These are phyloP conservation scores for Pampusana beccarii DNA, from an alignment of 2,113 vertebrate species.

Conservation along the genomic window DNA sequence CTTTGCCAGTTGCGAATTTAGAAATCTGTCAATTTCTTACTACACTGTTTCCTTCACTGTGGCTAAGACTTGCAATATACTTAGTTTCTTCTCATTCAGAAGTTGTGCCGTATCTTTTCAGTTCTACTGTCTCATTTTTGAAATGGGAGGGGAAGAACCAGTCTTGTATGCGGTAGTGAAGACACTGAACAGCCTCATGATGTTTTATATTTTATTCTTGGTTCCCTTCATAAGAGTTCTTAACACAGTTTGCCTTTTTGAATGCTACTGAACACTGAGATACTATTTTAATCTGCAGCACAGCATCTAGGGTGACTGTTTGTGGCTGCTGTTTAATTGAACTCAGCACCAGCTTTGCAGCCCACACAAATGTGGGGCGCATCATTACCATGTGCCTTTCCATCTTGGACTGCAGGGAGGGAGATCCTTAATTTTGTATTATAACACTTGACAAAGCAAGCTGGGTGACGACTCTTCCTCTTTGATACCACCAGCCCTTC, in stretches of 20 bases:
- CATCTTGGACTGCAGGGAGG: neutral
- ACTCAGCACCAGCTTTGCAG: neutral
- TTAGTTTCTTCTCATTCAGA: neutral
- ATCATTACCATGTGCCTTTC: neutral
- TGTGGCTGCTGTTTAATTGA: neutral
- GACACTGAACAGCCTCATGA: neutral
- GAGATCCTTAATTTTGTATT: neutral
- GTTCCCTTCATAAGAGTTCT: neutral
- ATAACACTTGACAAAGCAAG: neutral
- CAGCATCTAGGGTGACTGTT: neutral
- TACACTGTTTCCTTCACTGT: neutral
- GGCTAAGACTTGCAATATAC: neutral
- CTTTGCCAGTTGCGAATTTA: neutral
- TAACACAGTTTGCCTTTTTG: neutral
- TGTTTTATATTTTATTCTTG: neutral
- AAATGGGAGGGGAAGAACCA: neutral
- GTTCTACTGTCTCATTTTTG: neutral
- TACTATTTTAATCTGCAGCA: neutral
- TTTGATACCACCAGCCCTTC: neutral
- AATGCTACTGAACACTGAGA: neutral
- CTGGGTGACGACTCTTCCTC: neutral
- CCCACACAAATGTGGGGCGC: neutral
- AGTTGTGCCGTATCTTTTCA: neutral
- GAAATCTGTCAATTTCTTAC: neutral
- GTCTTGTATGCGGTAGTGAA: neutral